These are phyloP conservation scores for Cuniculus paca DNA, from an alignment of 2,797 vertebrate species.

Conservation along the genomic window DNA sequence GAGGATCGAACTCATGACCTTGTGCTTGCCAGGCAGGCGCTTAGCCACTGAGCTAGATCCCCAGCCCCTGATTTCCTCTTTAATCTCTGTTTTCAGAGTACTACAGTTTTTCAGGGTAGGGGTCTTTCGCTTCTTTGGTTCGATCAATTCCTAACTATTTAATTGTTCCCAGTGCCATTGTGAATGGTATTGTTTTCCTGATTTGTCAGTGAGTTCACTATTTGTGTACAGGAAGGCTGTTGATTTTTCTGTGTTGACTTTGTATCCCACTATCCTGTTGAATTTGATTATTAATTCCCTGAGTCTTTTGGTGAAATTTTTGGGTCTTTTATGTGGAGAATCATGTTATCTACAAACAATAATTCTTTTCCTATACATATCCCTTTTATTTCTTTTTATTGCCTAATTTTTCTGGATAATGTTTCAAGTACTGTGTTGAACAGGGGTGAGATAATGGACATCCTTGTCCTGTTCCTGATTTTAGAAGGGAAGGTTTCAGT, in stretches of 20 bases:
- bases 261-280: neutral
- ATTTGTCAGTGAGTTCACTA: neutral
- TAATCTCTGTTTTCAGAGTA: neutral
- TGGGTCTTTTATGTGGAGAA: neutral
- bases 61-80: too few relatives aligned
- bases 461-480: neutral
- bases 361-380: neutral
- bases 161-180: neutral
- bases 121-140: neutral
- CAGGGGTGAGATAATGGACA: neutral
- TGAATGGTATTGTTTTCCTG: neutral
- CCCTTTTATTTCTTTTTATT: neutral
- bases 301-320: neutral
- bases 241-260: neutral
- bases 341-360: neutral
- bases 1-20: too few relatives aligned
- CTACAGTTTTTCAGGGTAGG: neutral
- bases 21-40: too few relatives aligned
- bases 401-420: neutral
- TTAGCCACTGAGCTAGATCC: too few relatives aligned
- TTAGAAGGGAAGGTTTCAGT: neutral
- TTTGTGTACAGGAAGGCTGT: neutral
- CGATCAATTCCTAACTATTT: neutral
- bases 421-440: neutral
- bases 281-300: neutral